Percentiles rank a stretch among this genome's conserved stretches.
Conservation (phyloP, 1,140 invertebrate species). For the Pteromalus puparum region DNA sequence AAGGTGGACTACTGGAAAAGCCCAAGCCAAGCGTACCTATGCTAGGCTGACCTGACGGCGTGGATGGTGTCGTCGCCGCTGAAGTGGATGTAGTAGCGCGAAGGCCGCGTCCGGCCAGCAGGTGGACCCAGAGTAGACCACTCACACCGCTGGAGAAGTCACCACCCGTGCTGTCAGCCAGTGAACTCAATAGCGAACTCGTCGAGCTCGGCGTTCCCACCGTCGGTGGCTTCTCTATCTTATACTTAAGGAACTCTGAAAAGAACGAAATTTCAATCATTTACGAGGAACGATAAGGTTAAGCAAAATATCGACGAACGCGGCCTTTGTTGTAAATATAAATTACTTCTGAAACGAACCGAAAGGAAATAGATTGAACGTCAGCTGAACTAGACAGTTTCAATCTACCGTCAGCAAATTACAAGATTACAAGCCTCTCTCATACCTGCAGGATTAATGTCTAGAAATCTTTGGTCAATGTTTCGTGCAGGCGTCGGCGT, state of each 20-base stretch:
- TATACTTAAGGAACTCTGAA: constrained; percentile 93
- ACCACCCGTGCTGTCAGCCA: constrained; percentile 68
- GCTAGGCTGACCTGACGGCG: constrained; percentile 76
- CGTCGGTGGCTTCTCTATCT: constrained; percentile 86
- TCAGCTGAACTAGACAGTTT: neutral
- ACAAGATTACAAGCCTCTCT: neutral
- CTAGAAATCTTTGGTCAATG: constrained; percentile 82
- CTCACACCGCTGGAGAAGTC: constrained; percentile 83
- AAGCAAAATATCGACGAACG: too few relatives aligned
- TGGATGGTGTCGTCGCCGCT: constrained; percentile 80
- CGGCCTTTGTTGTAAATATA: too few relatives aligned
- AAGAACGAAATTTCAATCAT: neutral
- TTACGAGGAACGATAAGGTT: too few relatives aligned
- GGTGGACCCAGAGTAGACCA: constrained; percentile 92
- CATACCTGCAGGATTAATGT: constrained; percentile 89
- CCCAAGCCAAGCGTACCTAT: constrained; percentile 60
- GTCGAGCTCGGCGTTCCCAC: constrained; percentile 75
- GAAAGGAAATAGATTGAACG: neutral
- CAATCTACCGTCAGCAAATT: neutral
- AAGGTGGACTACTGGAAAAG: neutral
- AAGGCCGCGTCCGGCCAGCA: constrained; percentile 91
- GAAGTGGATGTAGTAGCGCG: constrained; percentile 84
- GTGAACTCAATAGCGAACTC: constrained; percentile 71
- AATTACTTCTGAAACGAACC: too few relatives aligned
- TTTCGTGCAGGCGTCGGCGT: constrained; percentile 84